Evolutionary conservation across 2,888 invertebrate genomes (phyloP).

Genomic region (Pristionchus entomophagus): DNA sequence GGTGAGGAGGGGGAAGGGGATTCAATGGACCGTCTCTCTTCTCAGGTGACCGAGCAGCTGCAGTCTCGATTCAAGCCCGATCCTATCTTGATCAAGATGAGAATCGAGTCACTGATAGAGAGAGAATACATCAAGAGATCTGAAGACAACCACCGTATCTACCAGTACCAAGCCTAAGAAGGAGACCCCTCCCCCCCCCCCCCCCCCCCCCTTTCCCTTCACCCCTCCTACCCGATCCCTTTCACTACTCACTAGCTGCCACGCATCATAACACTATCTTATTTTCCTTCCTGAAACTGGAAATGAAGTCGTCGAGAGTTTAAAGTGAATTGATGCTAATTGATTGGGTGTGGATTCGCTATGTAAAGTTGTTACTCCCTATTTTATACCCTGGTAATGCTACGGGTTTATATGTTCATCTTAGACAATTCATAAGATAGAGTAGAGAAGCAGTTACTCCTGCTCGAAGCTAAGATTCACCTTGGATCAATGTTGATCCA

Average conservation of each 20-base stretch:
- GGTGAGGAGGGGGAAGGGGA: slow-evolving; percentile 78
- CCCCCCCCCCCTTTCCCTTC: not conserved
- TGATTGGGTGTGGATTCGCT: not conserved
- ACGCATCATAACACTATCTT: not conserved
- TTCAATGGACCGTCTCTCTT: not conserved
- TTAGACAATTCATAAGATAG: not conserved
- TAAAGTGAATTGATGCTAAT: not conserved
- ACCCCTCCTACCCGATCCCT: not conserved
- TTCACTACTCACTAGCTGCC: not conserved
- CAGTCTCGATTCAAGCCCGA: slow-evolving; percentile 97
- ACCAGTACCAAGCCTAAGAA: slow-evolving; percentile 67
- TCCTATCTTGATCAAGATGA: slow-evolving; percentile 97
- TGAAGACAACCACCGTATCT: slow-evolving; percentile 86
- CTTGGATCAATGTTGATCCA: not conserved
- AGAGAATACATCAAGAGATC: slow-evolving; percentile 98
- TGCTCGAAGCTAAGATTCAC: not conserved
- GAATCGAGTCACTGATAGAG: slow-evolving; percentile 99
- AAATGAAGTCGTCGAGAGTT: slow-evolving; percentile 21
- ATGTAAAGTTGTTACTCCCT: not conserved
- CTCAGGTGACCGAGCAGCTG: slow-evolving; percentile 89
- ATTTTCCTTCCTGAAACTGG: slow-evolving; percentile 26
- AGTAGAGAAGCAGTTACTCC: not conserved
- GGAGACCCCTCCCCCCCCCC: not conserved
- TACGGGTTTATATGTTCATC: slow-evolving; percentile 8
- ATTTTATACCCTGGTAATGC: not conserved